These are phyloP conservation scores for Saxidomus purpurata DNA, from an alignment of 1,140 invertebrate species.

Conservation along the genomic window DNA sequence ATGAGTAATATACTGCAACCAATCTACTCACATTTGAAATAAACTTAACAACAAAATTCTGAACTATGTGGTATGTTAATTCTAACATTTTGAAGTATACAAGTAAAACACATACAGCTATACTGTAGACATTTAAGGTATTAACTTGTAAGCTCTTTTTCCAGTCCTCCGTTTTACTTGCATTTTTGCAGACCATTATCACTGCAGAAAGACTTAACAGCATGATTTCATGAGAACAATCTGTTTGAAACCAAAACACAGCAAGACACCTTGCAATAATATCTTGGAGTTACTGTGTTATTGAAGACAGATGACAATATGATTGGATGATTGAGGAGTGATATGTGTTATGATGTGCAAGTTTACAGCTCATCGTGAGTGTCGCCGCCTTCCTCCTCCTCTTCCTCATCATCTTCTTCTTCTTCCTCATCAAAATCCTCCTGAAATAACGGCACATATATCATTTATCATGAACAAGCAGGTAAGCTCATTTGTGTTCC, in stretches of 20 bases:
- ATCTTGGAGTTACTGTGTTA: neutral
- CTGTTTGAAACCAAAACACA: neutral
- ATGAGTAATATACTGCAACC: neutral
- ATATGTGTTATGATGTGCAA: neutral
- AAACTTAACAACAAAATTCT: too few species aligned
- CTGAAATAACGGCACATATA: too few species aligned
- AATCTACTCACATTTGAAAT: too few species aligned
- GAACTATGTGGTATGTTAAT: too few species aligned
- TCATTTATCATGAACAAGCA: too few species aligned
- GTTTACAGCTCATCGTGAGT: constrained; percentile 80
- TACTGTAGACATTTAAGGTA: too few species aligned
- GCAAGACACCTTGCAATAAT: neutral
- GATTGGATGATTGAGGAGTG: neutral
- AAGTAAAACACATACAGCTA: too few species aligned
- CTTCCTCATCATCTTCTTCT: constrained; percentile 80
- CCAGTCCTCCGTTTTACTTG: neutral
- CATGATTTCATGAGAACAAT: neutral
- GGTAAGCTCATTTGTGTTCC: too few species aligned
- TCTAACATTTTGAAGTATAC: too few species aligned
- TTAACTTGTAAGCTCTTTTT: neutral
- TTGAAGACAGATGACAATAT: neutral
- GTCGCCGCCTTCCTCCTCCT: constrained; percentile 74
- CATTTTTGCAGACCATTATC: neutral
- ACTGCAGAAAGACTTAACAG: neutral
- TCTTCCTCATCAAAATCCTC: constrained; percentile 75